Percentiles rank a stretch among this genome's conserved stretches.
Evolutionary conservation across 2,113 vertebrate species (phyloP).

Genomic region (Brachypodius melanocephalos): DNA sequence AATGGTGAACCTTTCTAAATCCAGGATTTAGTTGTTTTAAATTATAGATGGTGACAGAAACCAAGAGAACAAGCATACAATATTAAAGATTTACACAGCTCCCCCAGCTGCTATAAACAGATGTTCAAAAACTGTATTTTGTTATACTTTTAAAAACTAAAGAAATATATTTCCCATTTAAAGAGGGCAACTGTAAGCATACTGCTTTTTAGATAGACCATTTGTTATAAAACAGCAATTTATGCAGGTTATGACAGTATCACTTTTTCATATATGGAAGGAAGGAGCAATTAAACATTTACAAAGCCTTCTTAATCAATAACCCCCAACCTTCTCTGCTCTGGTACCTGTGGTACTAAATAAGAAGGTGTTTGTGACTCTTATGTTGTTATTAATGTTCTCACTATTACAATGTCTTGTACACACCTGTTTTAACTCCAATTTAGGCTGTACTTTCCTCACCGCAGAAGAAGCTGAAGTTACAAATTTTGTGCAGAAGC

Average conservation of each 20-base stretch:
- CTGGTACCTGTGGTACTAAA: neutral
- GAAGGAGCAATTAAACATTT: neutral
- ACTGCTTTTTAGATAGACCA: neutral
- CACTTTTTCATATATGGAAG: neutral
- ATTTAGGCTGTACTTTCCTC: neutral
- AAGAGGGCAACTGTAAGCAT: neutral
- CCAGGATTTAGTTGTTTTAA: neutral
- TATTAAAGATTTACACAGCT: conserved; percentile 15
- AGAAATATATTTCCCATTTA: neutral
- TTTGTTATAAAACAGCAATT: neutral
- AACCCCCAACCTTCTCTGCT: neutral
- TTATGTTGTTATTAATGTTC: neutral
- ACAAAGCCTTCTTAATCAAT: neutral
- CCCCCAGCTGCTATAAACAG: neutral
- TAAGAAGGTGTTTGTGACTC: neutral
- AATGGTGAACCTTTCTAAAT: conserved; percentile 5
- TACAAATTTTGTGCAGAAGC: neutral
- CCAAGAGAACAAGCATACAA: neutral
- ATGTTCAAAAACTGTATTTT: neutral
- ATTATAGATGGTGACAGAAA: conserved; percentile 11
- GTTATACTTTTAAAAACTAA: neutral
- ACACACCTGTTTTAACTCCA: neutral
- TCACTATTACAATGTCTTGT: rapidly evolving
- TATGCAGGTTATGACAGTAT: neutral
- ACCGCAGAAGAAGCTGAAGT: neutral